A percentile compares a stretch with the other conserved stretches of the same genome.
Evolutionary conservation across 1,140 invertebrate genomes (phyloP).

Genomic region (Drosophila truncata): DNA sequence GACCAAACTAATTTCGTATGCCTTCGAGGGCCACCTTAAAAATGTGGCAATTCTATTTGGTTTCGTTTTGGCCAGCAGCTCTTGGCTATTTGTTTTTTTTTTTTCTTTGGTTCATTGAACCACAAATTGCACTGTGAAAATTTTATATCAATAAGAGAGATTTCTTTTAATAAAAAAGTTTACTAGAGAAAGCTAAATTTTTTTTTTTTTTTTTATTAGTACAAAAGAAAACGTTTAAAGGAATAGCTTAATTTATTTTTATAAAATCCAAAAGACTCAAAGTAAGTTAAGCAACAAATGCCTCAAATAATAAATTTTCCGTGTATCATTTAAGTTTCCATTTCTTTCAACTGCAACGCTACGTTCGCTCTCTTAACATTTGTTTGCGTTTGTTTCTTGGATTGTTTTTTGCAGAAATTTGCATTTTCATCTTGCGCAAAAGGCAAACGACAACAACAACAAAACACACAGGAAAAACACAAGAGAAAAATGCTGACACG

Average conservation of each 20-base stretch:
- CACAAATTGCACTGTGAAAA: slow-evolving; percentile 1
- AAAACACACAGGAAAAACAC: slow-evolving; percentile 13
- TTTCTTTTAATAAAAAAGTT: not conserved
- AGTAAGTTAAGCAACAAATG: not conserved
- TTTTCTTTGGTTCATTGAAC: slow-evolving; percentile 47
- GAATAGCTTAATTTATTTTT: no score
- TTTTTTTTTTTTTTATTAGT: no score
- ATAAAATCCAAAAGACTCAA: no score
- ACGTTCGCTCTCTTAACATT: slow-evolving; percentile 44
- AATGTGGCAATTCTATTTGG: slow-evolving; percentile 66
- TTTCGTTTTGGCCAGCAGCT: slow-evolving; percentile 22
- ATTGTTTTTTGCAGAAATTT: slow-evolving; percentile 72
- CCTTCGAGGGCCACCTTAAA: slow-evolving; percentile 43
- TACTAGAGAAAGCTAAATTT: no score
- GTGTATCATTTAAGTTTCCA: slow-evolving; percentile 35
- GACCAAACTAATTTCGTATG: slow-evolving; percentile 58
- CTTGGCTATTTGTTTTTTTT: slow-evolving; percentile 8
- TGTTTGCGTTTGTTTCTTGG: slow-evolving; percentile 34
- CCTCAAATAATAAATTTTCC: not conserved
- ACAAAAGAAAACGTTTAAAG: no score
- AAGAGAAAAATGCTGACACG: slow-evolving; percentile 64
- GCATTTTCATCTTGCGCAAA: slow-evolving; percentile 78
- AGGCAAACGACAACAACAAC: slow-evolving; percentile 22
- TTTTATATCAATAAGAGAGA: not conserved
- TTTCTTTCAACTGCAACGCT: slow-evolving; percentile 48